Conservation (phyloP, 2,888 invertebrate genomes). For the Lasioglossum lativentre region DNA sequence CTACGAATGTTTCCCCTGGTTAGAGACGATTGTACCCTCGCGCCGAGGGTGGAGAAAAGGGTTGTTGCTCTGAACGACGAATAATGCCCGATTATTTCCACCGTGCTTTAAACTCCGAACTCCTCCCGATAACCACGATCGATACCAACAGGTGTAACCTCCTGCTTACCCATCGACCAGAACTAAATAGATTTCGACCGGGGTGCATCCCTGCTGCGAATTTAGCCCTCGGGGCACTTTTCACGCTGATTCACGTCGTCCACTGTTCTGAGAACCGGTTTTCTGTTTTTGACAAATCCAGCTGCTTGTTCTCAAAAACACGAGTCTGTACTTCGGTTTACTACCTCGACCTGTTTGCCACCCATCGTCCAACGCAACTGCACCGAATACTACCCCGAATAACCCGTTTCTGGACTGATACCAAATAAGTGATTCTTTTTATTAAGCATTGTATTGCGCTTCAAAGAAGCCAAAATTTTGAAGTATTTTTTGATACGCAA, state of each 20-base stretch:
- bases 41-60: neutral
- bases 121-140: conserved; percentile 2
- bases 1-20: neutral
- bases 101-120: neutral
- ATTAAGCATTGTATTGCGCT: too few relatives aligned
- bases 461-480: too few relatives aligned
- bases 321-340: too few relatives aligned
- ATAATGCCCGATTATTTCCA: conserved; percentile 1
- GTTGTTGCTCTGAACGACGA: neutral
- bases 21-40: neutral
- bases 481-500: too few relatives aligned
- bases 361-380: too few relatives aligned
- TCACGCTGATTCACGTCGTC: neutral
- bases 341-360: too few relatives aligned
- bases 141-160: conserved; percentile 3
- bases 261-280: neutral
- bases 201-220: neutral
- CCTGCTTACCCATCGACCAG: neutral
- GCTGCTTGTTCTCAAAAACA: neutral
- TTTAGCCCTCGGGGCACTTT: neutral
- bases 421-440: too few relatives aligned
- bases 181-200: neutral
- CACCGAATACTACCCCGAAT: too few relatives aligned
- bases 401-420: too few relatives aligned
- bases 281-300: neutral